Evolutionary conservation across 1,140 invertebrate genomes (phyloP).

Genomic region (Lordiphosa collinella): DNA sequence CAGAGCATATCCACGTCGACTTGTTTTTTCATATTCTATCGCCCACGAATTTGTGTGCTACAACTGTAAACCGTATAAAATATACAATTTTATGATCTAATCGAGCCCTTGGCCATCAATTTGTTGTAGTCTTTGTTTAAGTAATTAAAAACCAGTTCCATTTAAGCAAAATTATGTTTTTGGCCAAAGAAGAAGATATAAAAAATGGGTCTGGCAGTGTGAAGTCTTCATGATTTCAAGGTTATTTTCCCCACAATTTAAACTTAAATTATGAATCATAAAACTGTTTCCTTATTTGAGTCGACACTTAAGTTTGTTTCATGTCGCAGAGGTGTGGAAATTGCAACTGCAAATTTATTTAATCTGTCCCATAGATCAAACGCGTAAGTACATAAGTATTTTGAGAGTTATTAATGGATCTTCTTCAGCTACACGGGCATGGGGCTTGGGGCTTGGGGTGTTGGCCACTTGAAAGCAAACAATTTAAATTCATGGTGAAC

Average conservation of each 20-base stretch:
- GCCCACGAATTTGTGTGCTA: too few relatives aligned
- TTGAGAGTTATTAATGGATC: constrained; percentile 3
- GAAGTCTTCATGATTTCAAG: constrained; percentile 26
- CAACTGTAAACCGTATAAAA: constrained; percentile 6
- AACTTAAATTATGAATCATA: neutral
- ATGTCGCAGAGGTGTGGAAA: constrained; percentile 6
- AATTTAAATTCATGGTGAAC: constrained; percentile 20
- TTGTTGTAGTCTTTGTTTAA: neutral
- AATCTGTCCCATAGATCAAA: constrained; percentile 25
- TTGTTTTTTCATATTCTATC: too few relatives aligned
- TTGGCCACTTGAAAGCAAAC: constrained; percentile 24
- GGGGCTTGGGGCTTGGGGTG: too few relatives aligned
- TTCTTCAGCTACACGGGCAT: too few relatives aligned
- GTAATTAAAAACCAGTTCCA: constrained; percentile 35
- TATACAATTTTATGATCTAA: constrained; percentile 18
- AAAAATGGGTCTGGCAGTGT: constrained; percentile 34
- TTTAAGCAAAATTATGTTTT: constrained; percentile 13
- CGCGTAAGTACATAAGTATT: constrained; percentile 8
- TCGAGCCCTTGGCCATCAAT: constrained; percentile 31
- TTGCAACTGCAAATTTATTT: constrained; percentile 39
- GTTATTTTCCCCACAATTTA: constrained; percentile 13
- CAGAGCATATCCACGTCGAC: too few relatives aligned
- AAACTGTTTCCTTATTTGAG: constrained; percentile 1
- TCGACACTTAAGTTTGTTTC: neutral
- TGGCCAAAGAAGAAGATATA: neutral